Evolutionary conservation across 2,888 invertebrate species (phyloP), one percentile per base, ranked within the genome.

Genomic region (Leptarthrus brevirostris): DNA sequence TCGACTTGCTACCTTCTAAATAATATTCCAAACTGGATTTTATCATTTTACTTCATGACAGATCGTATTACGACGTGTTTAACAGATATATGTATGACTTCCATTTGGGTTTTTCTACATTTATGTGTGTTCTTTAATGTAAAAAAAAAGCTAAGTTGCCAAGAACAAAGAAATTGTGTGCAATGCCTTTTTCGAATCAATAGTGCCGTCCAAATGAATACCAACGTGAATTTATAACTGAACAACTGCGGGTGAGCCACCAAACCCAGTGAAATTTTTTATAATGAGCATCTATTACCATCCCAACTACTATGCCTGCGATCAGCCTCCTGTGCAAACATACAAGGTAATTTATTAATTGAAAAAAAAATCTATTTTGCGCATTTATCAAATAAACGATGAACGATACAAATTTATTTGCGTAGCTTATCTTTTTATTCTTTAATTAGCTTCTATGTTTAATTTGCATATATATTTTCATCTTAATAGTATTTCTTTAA

Each of bases 281-380:
- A 26, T 52, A 20, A 69, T 69, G 69, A 69, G 34, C 69, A 69
- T 34, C 52, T 69, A 69, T 22, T 69, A 69, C 18, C 52, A 69
- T 69, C 69, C 69, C 18, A 69, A 69, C 20, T 69, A 69, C 20
- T 69, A 69, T 69, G 69, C 47, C 69, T 69, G 69, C 52, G 69
- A 69, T 49, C 69, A 69, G 34, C 52, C 52, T 52, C 69, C 69
- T 34, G 69, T 69, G 14, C 69, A 49, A 34, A 69, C 52, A 18
- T 69, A 69, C n/a, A 69, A 69, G 69, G 69, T 69, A 69, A 56
- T 22, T 54, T 30, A 30, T 30, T 30, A 30, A 8, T 5, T 30
- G 4, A 8, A 8, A 30, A 8, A 5, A 8, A 8, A 30, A 8
- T 30, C 4, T 30, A 30, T 30, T 30, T 30, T 30, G 8, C 30